These are phyloP conservation scores for Orchesella flavescens DNA, from an alignment of 2,888 invertebrate species.

Conservation along the genomic window DNA sequence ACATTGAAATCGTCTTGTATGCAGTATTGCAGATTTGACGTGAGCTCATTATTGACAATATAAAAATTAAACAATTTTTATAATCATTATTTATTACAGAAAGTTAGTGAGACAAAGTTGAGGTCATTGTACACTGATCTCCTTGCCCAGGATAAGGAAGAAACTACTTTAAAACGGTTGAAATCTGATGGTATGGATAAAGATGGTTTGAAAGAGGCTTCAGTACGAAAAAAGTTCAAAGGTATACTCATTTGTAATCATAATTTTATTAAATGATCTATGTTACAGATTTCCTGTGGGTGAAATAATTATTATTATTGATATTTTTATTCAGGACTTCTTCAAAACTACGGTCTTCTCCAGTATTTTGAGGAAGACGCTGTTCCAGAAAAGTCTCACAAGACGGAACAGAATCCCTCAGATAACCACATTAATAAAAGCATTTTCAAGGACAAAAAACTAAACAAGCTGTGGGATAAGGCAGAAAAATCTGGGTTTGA, in stretches of 20 bases:
- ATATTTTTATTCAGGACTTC: slow-evolving; percentile 77
- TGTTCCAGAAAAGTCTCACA: slow-evolving; percentile 78
- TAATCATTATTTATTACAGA: slow-evolving; percentile 76
- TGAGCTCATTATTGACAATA: not conserved
- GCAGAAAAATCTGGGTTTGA: slow-evolving; percentile 82
- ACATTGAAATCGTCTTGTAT: too few species aligned
- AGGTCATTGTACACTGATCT: slow-evolving; percentile 90
- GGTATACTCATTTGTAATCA: slow-evolving; percentile 74
- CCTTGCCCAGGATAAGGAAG: slow-evolving; percentile 93
- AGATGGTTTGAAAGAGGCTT: slow-evolving; percentile 88
- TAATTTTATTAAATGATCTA: not conserved
- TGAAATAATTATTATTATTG: too few species aligned
- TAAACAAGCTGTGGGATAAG: slow-evolving; percentile 91
- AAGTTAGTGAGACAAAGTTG: slow-evolving; percentile 87
- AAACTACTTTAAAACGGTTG: slow-evolving; percentile 86
- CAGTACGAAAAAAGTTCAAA: slow-evolving; percentile 84
- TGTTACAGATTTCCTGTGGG: too few species aligned
- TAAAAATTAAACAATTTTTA: not conserved
- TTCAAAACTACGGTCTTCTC: slow-evolving; percentile 85
- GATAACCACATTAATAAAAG: slow-evolving; percentile 80
- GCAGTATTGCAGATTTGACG: too few species aligned
- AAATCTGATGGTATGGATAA: slow-evolving; percentile 89
- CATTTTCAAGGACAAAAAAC: slow-evolving; percentile 90
- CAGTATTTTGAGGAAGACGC: slow-evolving; percentile 84
- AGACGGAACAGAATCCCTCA: slow-evolving; percentile 75